Evolutionary conservation across 2,888 invertebrate genomes (phyloP).

Genomic region (Salpingus planirostris): DNA sequence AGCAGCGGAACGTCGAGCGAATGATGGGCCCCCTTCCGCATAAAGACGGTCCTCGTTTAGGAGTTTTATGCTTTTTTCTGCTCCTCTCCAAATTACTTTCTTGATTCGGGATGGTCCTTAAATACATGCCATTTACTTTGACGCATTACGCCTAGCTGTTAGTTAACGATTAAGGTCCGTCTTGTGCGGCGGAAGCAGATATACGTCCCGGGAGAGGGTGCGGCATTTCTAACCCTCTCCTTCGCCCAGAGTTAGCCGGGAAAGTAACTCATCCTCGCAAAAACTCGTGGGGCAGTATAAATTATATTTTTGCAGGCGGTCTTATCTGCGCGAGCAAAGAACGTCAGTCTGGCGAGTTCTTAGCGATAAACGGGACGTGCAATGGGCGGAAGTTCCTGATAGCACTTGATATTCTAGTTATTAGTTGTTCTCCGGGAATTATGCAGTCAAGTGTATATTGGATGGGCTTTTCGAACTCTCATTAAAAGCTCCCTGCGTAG

Average conservation of each 20-base stretch:
- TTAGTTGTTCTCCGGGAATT: slow-evolving; percentile 24
- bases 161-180: too few species aligned
- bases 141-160: too few species aligned
- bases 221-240: too few species aligned
- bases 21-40: slow-evolving; percentile 1
- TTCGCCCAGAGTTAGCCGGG: too few species aligned
- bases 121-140: too few species aligned
- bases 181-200: too few species aligned
- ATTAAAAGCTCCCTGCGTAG: slow-evolving; percentile 17
- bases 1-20: slow-evolving; percentile 5
- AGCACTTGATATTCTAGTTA: slow-evolving; percentile 34
- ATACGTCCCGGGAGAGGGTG: too few species aligned
- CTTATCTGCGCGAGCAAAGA: slow-evolving; percentile 24
- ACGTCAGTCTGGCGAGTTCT: slow-evolving; percentile 23
- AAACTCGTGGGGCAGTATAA: slow-evolving; percentile 9
- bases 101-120: too few species aligned
- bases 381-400: slow-evolving; percentile 34
- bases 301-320: slow-evolving; percentile 13
- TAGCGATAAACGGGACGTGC: slow-evolving; percentile 27
- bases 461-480: slow-evolving; percentile 21
- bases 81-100: slow-evolving; percentile 3
- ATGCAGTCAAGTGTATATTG: slow-evolving; percentile 20
- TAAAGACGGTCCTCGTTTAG: slow-evolving; percentile 4
- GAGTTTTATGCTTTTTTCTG: slow-evolving; percentile 4
- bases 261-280: too few species aligned